Conservation (phyloP, 1,140 invertebrate species). For the Heliconius congener region DNA sequence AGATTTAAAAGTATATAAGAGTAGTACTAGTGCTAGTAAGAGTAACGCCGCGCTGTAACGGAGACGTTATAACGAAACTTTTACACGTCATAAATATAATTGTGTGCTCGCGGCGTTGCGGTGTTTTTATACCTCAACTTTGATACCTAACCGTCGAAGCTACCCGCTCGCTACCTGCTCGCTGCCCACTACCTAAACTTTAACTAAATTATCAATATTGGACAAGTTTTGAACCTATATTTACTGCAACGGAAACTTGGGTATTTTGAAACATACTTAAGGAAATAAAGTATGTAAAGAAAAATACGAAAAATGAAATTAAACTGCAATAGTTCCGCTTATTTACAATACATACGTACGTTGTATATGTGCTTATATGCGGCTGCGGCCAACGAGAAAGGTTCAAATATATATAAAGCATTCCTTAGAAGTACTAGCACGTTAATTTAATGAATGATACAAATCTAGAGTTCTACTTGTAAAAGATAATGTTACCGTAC, state of each 20-base stretch:
- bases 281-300: no score
- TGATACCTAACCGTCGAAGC: background rate
- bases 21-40: background rate
- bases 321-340: no score
- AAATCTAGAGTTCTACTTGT: background rate
- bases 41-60: background rate
- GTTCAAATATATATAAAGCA: no score
- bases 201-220: background rate
- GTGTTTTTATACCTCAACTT: background rate
- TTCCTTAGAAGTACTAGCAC: background rate
- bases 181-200: no score
- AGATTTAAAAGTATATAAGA: background rate
- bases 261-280: no score
- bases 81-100: background rate
- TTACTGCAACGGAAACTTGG: no score
- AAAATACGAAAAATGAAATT: no score
- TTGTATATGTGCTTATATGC: no score
- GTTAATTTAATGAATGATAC: background rate
- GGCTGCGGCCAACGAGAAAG: no score
- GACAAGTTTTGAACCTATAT: background rate
- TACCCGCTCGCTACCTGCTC: background rate
- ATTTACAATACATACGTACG: no score
- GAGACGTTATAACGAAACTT: background rate
- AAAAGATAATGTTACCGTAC: background rate
- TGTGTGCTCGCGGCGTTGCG: background rate